A percentile compares a stretch with the other conserved stretches of the same genome.
phyloP scores from a whole-genome alignment of 2,888 invertebrate species.

The Sminthurinus aureus region DNA sequence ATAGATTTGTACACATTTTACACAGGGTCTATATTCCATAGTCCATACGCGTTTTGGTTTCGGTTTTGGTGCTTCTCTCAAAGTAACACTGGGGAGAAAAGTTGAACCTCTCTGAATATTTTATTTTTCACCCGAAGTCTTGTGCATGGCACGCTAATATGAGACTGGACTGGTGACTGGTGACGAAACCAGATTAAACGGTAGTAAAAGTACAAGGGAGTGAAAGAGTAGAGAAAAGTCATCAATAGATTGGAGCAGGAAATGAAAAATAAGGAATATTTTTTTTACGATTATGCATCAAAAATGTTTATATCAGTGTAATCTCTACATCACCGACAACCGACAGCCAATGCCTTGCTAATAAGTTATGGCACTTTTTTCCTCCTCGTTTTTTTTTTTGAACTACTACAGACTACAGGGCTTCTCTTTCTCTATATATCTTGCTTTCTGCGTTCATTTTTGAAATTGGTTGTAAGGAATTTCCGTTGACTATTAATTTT shows the following conservation, averaged over 20 bases:
- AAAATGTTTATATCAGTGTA: background rate
- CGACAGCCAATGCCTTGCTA: background rate
- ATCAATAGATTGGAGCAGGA: background rate
- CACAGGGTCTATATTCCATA: no score
- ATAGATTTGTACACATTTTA: no score
- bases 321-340: background rate
- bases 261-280: background rate
- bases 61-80: no score
- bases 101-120: no score
- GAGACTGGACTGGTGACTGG: no score
- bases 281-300: background rate
- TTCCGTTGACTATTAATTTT: constrained; percentile 5
- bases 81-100: no score
- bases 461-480: constrained; percentile 7
- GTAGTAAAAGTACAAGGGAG: no score
- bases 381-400: background rate
- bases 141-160: no score
- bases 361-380: background rate
- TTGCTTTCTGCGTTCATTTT: background rate
- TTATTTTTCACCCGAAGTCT: no score
- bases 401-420: background rate
- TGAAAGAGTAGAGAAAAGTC: no score
- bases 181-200: no score
- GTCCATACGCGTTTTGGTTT: no score
- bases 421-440: background rate